Conservation (phyloP, 2,113 vertebrate genomes). For the Morone chrysops region DNA sequence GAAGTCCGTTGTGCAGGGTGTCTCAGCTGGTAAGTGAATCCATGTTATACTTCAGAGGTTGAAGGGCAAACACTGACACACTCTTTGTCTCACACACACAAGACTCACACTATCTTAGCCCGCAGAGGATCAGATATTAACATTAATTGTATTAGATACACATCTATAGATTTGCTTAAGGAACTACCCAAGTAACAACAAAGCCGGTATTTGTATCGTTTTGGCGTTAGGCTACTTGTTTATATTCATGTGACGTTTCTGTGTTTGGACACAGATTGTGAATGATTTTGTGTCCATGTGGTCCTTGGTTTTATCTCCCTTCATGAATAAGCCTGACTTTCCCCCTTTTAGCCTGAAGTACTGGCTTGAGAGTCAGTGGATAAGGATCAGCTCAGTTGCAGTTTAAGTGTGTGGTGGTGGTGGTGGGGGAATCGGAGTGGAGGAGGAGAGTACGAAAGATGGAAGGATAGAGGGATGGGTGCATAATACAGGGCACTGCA, state of each 20-base stretch:
- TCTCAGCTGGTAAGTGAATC: conserved; percentile 40
- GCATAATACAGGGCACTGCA: conserved; percentile 77
- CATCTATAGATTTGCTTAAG: conserved; percentile 1
- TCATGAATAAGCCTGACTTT: conserved; percentile 51
- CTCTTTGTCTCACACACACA: background rate
- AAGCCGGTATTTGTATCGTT: conserved; percentile 6
- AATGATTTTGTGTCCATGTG: conserved; percentile 25
- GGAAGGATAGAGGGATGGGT: conserved; percentile 73
- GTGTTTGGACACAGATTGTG: conserved; percentile 11
- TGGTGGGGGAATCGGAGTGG: background rate
- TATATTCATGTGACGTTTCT: conserved; percentile 19
- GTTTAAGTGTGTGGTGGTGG: conserved; percentile 49
- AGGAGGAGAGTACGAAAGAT: conserved; percentile 57
- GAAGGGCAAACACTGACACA: conserved; percentile 10
- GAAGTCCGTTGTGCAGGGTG: conserved; percentile 36
- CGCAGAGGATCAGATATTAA: background rate
- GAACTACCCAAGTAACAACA: conserved; percentile 21
- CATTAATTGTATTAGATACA: conserved; percentile 33
- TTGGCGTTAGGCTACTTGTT: background rate
- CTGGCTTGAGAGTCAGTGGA: conserved; percentile 60
- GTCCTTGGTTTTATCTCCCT: conserved; percentile 40
- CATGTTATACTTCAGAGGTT: conserved; percentile 27
- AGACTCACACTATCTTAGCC: background rate
- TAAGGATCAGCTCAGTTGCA: conserved; percentile 75
- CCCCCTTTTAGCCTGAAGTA: conserved; percentile 36